Percentiles rank a stretch among this genome's conserved stretches.
phyloP scores from a whole-genome alignment of 2,797 vertebrate species.

The Xyrichtys novacula region DNA sequence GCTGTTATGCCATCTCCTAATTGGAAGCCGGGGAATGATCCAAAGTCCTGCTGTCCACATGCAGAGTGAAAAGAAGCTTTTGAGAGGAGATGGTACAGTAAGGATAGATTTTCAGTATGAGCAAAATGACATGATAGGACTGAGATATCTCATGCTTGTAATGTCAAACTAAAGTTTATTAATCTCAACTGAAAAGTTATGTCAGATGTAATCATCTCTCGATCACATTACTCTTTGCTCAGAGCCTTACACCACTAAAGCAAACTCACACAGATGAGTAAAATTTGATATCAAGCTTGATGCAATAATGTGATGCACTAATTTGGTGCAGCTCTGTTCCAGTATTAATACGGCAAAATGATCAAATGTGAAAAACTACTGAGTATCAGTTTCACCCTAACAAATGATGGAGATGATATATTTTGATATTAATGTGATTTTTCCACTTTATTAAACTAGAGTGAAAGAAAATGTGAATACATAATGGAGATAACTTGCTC shows the following conservation, averaged over 20 bases:
- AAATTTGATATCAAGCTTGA: too few species aligned
- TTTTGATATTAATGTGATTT: background rate
- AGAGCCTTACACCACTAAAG: background rate
- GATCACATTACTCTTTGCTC: background rate
- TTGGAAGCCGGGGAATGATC: too few species aligned
- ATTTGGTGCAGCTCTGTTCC: background rate
- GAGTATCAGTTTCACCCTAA: background rate
- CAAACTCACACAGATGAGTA: background rate
- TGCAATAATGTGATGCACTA: too few species aligned
- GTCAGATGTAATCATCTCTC: background rate
- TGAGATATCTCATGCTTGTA: slow-evolving; percentile 22
- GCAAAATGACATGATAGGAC: background rate
- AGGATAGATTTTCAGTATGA: background rate
- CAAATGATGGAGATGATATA: background rate
- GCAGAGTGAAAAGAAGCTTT: background rate
- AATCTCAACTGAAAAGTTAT: slow-evolving; percentile 13
- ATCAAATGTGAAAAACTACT: background rate
- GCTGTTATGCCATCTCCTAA: too few species aligned
- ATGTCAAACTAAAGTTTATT: slow-evolving; percentile 3
- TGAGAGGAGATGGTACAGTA: background rate
- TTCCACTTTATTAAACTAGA: too few species aligned
- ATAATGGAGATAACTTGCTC: too few species aligned
- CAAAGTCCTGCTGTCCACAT: too few species aligned
- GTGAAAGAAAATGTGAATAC: too few species aligned
- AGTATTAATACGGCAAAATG: background rate